Evolutionary conservation across 2,888 invertebrate genomes (phyloP), one percentile per base, ranked within the genome.

Genomic region (Euplagia quadripunctaria): DNA sequence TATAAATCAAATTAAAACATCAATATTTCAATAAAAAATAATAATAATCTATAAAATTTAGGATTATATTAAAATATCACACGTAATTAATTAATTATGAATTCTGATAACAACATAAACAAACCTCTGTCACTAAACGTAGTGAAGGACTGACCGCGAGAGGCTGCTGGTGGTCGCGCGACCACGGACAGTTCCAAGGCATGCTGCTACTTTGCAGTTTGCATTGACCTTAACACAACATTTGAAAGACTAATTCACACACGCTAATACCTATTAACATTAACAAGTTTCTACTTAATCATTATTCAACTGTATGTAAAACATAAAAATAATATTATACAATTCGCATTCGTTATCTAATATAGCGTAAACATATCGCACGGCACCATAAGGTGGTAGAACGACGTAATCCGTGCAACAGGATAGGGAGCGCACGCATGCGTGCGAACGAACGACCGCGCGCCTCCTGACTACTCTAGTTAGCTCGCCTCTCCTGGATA

Each of bases 101-200:
- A 66, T 51, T 66, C 12, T 55, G n/a, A 43, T 46, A 46, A 16
- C 4, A 73, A 73, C 68, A 71, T 70, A 81, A 82, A 91, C 94
- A 85, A 89, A 96, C 96, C 95, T 94, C 91, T 71, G 89, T 79
- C 72, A 92, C 81, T 77, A 93, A 85, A 71, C 92, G 91, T 71
- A 92, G 86, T 74, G 94, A 92, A 74, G 90, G 90, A 82, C 91
- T 93, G 86, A 93, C 91, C 85, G 86, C 89, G 61, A 89, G 87
- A 79, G 92, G 90, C 72, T 89, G 89, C 88, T 90, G 93, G 71
- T 91, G 93, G 78, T 92, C 92, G 69, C 92, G 92, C 77, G 95
- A 94, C 95, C 96, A 96, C 85, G 94, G 94, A 80, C 95, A 96
- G 78, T 85, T 93, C 95, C 94, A 95, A 84, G 95, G 94, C 95